Evolutionary conservation across 2,113 vertebrate genomes (phyloP).

Genomic region (Lasiurus borealis): DNA sequence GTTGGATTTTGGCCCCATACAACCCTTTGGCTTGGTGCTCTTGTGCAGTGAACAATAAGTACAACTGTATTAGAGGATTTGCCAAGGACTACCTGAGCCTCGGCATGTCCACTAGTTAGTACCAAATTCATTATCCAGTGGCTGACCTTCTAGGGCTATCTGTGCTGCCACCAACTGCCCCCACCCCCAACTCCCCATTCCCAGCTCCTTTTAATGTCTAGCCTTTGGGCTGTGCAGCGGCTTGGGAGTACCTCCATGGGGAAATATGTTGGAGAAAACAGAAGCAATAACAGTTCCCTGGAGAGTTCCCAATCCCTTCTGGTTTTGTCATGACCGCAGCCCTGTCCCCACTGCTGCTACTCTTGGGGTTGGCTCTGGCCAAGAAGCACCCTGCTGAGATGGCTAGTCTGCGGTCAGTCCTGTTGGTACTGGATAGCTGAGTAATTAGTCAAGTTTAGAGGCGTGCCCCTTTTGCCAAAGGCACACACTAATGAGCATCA

Average conservation of each 20-base stretch:
- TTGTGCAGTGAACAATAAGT: neutral
- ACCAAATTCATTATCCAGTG: neutral
- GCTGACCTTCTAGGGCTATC: neutral
- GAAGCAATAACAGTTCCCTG: neutral
- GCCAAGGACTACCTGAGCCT: slow-evolving; percentile 36
- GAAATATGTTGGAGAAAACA: neutral
- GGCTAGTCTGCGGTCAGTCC: neutral
- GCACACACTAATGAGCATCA: slow-evolving; percentile 40
- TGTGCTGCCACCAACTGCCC: too few relatives aligned
- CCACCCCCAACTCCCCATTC: fast-evolving
- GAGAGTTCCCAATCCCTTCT: neutral
- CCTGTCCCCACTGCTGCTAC: neutral
- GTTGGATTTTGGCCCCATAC: neutral
- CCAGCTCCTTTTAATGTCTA: neutral
- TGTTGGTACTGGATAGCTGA: neutral
- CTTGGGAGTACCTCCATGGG: neutral
- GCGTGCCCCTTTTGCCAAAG: neutral
- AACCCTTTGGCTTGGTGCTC: neutral
- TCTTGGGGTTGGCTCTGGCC: neutral
- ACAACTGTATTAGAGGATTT: neutral
- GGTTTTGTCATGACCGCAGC: neutral
- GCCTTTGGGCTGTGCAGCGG: neutral
- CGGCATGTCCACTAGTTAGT: neutral
- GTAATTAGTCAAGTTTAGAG: slow-evolving; percentile 5
- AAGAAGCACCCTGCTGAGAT: neutral